Percentiles rank a stretch among this genome's conserved stretches.
Evolutionary conservation across 2,888 invertebrate genomes (phyloP).

Genomic region (Zygogramma bicolorata): DNA sequence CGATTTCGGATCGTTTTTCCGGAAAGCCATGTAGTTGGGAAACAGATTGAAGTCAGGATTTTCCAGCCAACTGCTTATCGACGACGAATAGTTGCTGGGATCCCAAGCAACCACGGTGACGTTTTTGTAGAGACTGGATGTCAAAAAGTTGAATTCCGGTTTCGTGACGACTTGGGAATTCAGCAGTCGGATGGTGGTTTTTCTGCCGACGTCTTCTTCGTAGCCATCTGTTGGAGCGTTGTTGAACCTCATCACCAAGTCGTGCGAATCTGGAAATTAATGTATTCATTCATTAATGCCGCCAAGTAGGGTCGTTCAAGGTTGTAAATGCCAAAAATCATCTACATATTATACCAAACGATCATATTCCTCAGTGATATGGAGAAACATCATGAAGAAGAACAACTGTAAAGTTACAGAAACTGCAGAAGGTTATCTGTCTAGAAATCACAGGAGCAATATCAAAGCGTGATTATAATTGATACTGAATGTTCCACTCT

Average conservation of each 20-base stretch:
- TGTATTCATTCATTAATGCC: too few relatives aligned
- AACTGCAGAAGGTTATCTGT: too few relatives aligned
- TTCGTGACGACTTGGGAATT: slow-evolving; percentile 89
- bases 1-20: slow-evolving; percentile 72
- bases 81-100: slow-evolving; percentile 82
- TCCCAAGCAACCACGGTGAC: slow-evolving; percentile 86
- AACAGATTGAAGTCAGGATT: slow-evolving; percentile 84
- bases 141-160: slow-evolving; percentile 78
- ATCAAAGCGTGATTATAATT: too few relatives aligned
- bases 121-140: slow-evolving; percentile 76
- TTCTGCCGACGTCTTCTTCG: slow-evolving; percentile 83
- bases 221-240: slow-evolving; percentile 84
- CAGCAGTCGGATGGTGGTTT: slow-evolving; percentile 83
- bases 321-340: too few relatives aligned
- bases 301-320: too few relatives aligned
- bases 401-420: too few relatives aligned
- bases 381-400: too few relatives aligned
- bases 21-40: slow-evolving; percentile 79
- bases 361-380: too few relatives aligned
- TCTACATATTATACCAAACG: too few relatives aligned
- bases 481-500: too few relatives aligned
- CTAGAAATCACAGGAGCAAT: too few relatives aligned
- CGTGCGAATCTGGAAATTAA: slow-evolving; percentile 84
- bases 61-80: slow-evolving; percentile 79
- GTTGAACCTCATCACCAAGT: slow-evolving; percentile 86